Percentiles rank a stretch among this genome's conserved stretches.
These are phyloP conservation scores for Physeter macrocephalus DNA, from an alignment of 2,113 vertebrate species.

Conservation along the genomic window DNA sequence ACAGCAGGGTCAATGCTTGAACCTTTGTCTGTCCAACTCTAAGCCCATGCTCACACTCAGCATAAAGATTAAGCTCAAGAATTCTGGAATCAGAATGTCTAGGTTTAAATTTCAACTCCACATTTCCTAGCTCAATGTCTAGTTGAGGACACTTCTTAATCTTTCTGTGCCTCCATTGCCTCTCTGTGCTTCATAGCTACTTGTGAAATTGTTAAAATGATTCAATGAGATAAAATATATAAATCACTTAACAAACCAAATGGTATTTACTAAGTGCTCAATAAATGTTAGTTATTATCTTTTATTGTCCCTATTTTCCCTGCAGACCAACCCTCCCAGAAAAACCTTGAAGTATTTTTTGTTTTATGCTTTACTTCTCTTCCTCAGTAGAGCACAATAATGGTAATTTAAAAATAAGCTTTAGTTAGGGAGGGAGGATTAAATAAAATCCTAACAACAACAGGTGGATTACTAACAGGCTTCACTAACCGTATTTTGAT, in stretches of 20 bases:
- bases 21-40: neutral
- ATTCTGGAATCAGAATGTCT: neutral
- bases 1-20: neutral
- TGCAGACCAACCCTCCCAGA: rapidly evolving
- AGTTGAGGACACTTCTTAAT: neutral
- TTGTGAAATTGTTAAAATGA: neutral
- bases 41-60: neutral
- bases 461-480: neutral
- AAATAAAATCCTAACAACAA: neutral
- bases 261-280: neutral
- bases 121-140: neutral
- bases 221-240: neutral
- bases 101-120: neutral
- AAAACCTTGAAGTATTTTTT: neutral
- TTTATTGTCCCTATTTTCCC: neutral
- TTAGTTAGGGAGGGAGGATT: neutral
- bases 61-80: neutral
- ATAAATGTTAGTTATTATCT: neutral
- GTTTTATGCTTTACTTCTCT: neutral
- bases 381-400: neutral
- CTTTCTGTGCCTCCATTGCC: neutral
- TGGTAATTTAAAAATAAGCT: neutral
- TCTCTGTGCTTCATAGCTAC: neutral
- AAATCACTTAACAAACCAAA: neutral
- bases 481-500: neutral